phyloP scores from a whole-genome alignment of 2,888 invertebrate species.

The Calameuta idolon region DNA sequence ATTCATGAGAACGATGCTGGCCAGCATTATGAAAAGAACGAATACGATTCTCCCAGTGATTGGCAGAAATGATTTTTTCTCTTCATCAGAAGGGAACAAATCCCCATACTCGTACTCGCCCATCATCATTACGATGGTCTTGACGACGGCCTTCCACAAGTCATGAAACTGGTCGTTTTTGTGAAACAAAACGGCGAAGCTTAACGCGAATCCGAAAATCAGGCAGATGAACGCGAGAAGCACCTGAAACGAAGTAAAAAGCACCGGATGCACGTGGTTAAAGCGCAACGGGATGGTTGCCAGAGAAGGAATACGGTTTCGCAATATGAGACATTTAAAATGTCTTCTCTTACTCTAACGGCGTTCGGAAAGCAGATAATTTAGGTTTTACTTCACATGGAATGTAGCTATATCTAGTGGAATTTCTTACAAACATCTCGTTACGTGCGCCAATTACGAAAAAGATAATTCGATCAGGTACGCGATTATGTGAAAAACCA shows the following conservation, averaged over 20 bases:
- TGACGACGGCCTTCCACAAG: constrained; percentile 60
- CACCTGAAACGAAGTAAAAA: constrained; percentile 62
- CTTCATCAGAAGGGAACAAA: constrained; percentile 52
- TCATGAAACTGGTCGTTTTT: constrained; percentile 61
- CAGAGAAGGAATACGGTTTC: constrained; percentile 14
- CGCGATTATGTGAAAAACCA: constrained; percentile 13
- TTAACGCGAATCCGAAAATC: constrained; percentile 70
- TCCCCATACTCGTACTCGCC: constrained; percentile 70
- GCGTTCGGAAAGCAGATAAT: not conserved
- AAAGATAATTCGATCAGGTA: not conserved
- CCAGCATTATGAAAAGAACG: constrained; percentile 68
- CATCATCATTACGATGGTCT: constrained; percentile 73
- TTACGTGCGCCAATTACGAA: not conserved
- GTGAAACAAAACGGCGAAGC: constrained; percentile 70
- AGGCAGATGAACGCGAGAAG: constrained; percentile 70
- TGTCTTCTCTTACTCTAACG: not conserved
- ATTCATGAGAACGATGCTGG: constrained; percentile 72
- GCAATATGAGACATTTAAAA: constrained; percentile 27
- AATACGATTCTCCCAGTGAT: constrained; percentile 68
- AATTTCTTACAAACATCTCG: not conserved
- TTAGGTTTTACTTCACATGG: not conserved
- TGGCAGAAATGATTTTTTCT: constrained; percentile 32
- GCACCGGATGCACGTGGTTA: constrained; percentile 45
- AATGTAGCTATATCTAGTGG: not conserved
- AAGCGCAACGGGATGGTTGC: constrained; percentile 4